Percentiles rank a stretch among this genome's conserved stretches.
Conservation (phyloP, 2,797 vertebrate species). For the Podargus strigoides region DNA sequence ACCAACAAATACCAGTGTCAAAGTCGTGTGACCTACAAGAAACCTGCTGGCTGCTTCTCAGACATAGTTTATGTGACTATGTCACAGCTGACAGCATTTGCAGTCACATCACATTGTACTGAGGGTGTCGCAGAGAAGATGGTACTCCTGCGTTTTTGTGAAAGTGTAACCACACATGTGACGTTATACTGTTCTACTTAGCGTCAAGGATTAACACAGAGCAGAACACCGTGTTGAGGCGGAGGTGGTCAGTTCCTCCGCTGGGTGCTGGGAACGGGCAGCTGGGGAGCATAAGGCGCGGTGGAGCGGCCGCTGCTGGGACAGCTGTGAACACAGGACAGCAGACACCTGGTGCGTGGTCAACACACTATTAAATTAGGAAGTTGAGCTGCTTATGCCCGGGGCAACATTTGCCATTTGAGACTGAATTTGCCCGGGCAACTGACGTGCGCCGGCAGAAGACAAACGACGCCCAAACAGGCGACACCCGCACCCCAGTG, state of each 20-base stretch:
- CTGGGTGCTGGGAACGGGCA: accelerated
- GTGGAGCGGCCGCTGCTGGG: accelerated
- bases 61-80: neutral
- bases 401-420: neutral
- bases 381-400: neutral
- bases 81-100: neutral
- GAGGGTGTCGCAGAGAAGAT: neutral
- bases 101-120: neutral
- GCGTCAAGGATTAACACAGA: accelerated
- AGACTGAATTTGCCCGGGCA: too few species aligned
- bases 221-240: neutral
- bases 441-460: too few species aligned
- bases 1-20: neutral
- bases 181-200: too few species aligned
- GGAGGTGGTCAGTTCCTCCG: too few species aligned
- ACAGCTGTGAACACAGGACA: accelerated
- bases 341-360: accelerated
- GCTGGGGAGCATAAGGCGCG: accelerated
- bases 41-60: neutral
- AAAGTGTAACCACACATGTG: neutral
- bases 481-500: too few species aligned
- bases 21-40: neutral
- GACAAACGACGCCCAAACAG: neutral
- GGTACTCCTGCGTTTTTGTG: neutral
- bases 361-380: too few species aligned